A percentile compares a stretch with the other conserved stretches of the same genome.
phyloP scores from a whole-genome alignment of 2,113 vertebrate species.

The Platichthys stellatus region DNA sequence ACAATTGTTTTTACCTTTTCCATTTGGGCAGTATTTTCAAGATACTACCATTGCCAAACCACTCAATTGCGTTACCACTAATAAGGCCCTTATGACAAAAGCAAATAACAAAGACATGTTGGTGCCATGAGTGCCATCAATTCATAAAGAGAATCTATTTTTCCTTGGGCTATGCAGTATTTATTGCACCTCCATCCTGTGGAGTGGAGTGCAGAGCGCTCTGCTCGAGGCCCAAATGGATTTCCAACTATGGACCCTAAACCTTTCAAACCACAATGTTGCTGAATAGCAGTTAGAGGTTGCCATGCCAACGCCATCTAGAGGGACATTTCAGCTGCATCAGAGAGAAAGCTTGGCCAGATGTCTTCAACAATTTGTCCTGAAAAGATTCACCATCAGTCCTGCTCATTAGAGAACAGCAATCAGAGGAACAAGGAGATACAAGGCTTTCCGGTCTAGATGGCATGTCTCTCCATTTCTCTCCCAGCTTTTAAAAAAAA shows the following conservation, averaged over 20 bases:
- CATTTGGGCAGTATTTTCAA: constrained; percentile 45
- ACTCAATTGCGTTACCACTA: constrained; percentile 56
- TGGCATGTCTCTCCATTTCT: constrained; percentile 28
- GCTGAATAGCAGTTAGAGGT: constrained; percentile 97
- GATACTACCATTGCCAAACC: constrained; percentile 46
- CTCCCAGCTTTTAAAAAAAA: constrained; percentile 36
- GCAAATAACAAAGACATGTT: constrained; percentile 65
- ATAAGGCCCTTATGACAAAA: constrained; percentile 65
- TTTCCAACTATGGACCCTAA: constrained; percentile 96
- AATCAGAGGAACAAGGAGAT: constrained; percentile 87
- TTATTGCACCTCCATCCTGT: constrained; percentile 81
- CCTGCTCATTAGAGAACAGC: constrained; percentile 93
- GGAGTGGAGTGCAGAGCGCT: constrained; percentile 76
- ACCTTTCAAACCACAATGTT: constrained; percentile 92
- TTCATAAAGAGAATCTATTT: constrained; percentile 81
- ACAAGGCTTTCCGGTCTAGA: constrained; percentile 74
- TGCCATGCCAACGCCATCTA: constrained; percentile 98
- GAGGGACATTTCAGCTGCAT: constrained; percentile 91
- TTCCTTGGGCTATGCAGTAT: constrained; percentile 76
- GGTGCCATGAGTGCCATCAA: constrained; percentile 78
- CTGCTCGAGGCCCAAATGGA: constrained; percentile 97
- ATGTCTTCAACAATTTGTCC: constrained; percentile 99
- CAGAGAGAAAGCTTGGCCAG: constrained; percentile 95
- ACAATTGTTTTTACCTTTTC: constrained; percentile 47
- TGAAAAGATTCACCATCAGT: constrained; percentile 92